Evolutionary conservation across 2,113 vertebrate species (phyloP).

Genomic region (Eretmochelys imbricata): DNA sequence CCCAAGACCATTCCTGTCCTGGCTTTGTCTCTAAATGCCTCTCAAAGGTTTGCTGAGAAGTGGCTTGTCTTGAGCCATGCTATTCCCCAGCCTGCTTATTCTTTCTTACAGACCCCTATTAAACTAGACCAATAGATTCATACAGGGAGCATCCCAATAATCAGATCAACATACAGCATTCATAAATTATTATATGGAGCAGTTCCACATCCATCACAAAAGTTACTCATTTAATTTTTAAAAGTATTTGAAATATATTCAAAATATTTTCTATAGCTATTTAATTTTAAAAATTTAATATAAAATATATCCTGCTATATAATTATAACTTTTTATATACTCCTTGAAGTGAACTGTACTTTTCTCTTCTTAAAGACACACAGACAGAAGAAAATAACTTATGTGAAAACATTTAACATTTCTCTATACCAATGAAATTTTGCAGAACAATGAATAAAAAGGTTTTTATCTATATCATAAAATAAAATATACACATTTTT

Average conservation of each 20-base stretch:
- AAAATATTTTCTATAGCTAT: background rate
- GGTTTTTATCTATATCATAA: background rate
- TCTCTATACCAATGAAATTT: background rate
- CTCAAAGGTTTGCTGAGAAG: background rate
- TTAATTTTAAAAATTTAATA: background rate
- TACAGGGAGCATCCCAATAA: background rate
- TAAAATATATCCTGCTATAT: background rate
- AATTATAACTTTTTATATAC: background rate
- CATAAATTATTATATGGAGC: background rate
- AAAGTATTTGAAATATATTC: background rate
- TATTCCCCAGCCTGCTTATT: background rate
- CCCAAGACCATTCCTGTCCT: background rate
- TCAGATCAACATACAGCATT: background rate
- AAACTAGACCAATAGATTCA: background rate
- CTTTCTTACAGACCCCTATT: background rate
- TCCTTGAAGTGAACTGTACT: background rate
- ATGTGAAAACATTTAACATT: background rate
- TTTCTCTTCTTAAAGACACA: background rate
- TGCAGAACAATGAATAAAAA: conserved; percentile 22
- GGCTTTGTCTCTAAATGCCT: background rate
- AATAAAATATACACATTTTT: background rate
- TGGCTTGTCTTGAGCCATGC: background rate
- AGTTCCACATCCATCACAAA: background rate
- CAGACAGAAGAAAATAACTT: background rate
- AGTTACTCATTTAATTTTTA: background rate